These are phyloP conservation scores for Oligia fasciuncula DNA, from an alignment of 2,888 invertebrate species.

Conservation along the genomic window DNA sequence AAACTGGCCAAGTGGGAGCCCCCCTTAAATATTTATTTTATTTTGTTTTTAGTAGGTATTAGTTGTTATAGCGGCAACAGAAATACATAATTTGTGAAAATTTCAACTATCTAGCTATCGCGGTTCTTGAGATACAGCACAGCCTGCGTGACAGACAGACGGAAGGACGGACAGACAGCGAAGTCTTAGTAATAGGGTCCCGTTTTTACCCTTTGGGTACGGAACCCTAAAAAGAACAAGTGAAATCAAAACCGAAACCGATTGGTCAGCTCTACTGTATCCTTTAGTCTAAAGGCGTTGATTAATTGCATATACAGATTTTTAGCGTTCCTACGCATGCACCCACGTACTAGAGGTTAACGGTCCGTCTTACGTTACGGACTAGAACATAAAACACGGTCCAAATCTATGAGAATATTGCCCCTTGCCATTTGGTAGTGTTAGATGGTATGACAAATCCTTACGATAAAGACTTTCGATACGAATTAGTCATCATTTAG, in stretches of 20 bases:
- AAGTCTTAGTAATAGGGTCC: no score
- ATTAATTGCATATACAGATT: slow-evolving; percentile 75
- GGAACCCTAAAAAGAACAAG: no score
- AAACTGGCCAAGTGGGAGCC: no score
- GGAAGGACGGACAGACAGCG: no score
- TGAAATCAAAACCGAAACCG: not conserved
- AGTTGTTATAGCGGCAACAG: no score
- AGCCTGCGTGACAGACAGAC: no score
- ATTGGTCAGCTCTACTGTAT: slow-evolving; percentile 56
- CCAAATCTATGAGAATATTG: slow-evolving; percentile 67
- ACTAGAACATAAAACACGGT: slow-evolving; percentile 42
- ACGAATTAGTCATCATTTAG: slow-evolving; percentile 33
- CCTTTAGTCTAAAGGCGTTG: slow-evolving; percentile 58
- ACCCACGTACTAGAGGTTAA: slow-evolving; percentile 76
- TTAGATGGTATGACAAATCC: slow-evolving; percentile 51
- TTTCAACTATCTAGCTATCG: no score
- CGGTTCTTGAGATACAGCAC: no score
- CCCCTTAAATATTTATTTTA: no score
- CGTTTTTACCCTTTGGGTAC: no score
- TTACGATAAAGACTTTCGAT: slow-evolving; percentile 28
- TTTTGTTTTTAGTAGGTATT: no score
- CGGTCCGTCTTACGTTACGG: slow-evolving; percentile 55
- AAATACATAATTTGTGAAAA: no score
- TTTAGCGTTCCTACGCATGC: slow-evolving; percentile 78
- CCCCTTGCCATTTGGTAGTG: slow-evolving; percentile 50